phyloP scores from a whole-genome alignment of 2,888 invertebrate genomes.

The Julus scandinavius region DNA sequence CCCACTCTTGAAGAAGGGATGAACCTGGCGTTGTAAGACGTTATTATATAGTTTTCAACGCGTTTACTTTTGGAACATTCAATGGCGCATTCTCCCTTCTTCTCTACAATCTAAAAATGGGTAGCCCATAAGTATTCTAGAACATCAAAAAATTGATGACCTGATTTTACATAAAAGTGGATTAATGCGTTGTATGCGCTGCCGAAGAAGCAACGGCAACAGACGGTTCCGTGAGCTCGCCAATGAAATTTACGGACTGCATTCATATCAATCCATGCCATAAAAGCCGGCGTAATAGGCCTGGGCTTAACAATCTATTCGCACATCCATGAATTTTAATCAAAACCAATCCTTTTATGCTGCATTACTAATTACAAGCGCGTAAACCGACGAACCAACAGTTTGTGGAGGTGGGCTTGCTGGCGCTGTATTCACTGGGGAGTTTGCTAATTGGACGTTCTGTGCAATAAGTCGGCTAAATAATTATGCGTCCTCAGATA shows the following conservation, averaged over 20 bases:
- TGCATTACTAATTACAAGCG: not conserved
- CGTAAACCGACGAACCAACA: not conserved
- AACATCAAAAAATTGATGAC: slow-evolving; percentile 1
- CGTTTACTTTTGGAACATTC: too few species aligned
- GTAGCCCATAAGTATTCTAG: too few species aligned
- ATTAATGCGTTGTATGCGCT: not conserved
- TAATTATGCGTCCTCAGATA: not conserved
- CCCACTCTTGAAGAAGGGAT: too few species aligned
- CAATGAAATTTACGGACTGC: not conserved
- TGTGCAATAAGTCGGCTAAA: not conserved
- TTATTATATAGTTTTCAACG: too few species aligned
- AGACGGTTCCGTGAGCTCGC: slow-evolving; percentile 3
- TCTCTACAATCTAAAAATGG: too few species aligned
- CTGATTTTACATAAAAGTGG: slow-evolving; percentile 13
- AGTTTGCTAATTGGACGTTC: not conserved
- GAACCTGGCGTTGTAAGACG: too few species aligned
- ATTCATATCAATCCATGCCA: not conserved
- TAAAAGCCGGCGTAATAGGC: not conserved
- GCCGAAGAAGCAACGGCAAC: not conserved
- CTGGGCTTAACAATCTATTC: not conserved
- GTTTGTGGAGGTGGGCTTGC: not conserved
- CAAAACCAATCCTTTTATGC: slow-evolving; percentile 3
- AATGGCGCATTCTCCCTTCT: too few species aligned
- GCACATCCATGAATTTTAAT: slow-evolving; percentile 25
- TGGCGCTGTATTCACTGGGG: not conserved